Conservation (phyloP, 2,113 vertebrate species). For the Ameiurus melas region DNA sequence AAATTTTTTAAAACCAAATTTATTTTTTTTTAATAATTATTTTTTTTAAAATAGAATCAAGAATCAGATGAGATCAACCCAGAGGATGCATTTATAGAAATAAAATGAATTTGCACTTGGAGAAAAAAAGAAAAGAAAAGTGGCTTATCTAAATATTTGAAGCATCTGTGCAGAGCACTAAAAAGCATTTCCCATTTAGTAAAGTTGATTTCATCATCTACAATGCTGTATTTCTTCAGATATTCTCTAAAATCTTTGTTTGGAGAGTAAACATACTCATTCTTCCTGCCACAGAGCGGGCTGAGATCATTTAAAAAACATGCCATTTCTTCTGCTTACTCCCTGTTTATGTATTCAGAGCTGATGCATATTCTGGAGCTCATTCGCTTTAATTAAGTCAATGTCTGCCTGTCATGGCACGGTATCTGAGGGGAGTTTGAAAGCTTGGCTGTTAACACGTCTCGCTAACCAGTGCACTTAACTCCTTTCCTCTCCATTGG, state of each 20-base stretch:
- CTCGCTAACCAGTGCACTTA: conserved; percentile 71
- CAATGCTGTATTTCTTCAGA: conserved; percentile 4
- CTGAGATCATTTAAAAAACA: conserved; percentile 34
- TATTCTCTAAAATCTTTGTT: conserved; percentile 37
- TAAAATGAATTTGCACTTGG: not conserved
- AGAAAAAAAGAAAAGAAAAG: not conserved
- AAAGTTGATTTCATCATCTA: conserved; percentile 28
- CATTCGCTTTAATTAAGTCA: conserved; percentile 75
- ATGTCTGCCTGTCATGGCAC: conserved; percentile 65
- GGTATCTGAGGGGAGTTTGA: conserved; percentile 68
- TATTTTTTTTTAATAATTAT: no score
- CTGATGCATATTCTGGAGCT: conserved; percentile 64
- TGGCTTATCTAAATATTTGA: conserved; percentile 4
- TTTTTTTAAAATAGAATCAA: no score
- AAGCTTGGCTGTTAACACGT: conserved; percentile 74
- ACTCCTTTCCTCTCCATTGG: conserved; percentile 66
- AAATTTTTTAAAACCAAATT: no score
- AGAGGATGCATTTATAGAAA: not conserved
- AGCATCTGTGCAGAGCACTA: not conserved
- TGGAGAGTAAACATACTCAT: conserved; percentile 18
- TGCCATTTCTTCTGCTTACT: conserved; percentile 30
- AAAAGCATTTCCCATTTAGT: not conserved
- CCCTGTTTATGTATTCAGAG: conserved; percentile 57
- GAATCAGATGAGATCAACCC: not conserved
- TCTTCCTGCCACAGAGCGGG: conserved; percentile 17